These are phyloP conservation scores for Candidula unifasciata DNA, from an alignment of 2,888 invertebrate genomes.

Conservation along the genomic window DNA sequence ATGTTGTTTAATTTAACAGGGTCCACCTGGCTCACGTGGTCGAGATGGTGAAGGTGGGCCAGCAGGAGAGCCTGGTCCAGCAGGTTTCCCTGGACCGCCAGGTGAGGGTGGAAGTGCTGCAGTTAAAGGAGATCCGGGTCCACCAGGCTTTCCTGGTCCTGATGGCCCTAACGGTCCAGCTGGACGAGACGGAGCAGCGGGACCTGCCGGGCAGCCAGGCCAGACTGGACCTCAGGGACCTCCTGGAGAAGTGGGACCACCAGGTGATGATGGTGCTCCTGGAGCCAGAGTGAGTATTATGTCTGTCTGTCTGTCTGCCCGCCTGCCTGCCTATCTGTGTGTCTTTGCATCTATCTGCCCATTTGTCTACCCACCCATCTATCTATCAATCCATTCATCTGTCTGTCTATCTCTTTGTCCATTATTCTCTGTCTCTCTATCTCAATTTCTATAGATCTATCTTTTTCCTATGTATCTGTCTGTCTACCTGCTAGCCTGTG, in stretches of 20 bases:
- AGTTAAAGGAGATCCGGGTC: slow-evolving; percentile 80
- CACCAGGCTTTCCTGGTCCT: slow-evolving; percentile 61
- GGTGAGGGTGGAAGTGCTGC: slow-evolving; percentile 72
- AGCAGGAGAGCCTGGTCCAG: slow-evolving; percentile 59
- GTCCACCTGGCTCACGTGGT: slow-evolving; percentile 57
- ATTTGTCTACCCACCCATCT: too few species aligned
- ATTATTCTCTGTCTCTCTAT: too few species aligned
- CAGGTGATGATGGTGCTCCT: slow-evolving; percentile 59
- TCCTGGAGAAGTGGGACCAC: slow-evolving; percentile 80
- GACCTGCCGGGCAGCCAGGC: slow-evolving; percentile 82
- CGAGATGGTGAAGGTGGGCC: slow-evolving; percentile 62
- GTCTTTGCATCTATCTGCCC: too few species aligned
- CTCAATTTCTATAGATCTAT: too few species aligned
- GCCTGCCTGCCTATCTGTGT: too few species aligned
- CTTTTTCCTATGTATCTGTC: too few species aligned
- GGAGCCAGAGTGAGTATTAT: slow-evolving; percentile 62
- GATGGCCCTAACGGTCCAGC: slow-evolving; percentile 60
- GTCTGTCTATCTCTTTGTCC: too few species aligned
- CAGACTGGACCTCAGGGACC: slow-evolving; percentile 37
- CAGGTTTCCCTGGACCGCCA: slow-evolving; percentile 78
- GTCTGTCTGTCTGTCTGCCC: too few species aligned
- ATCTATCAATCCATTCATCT: too few species aligned
- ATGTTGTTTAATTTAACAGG: slow-evolving; percentile 48
- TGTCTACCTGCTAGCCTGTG: too few species aligned
- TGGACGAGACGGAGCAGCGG: slow-evolving; percentile 82